Base-by-base conservation (phyloP, 2,113 vertebrate genomes). In the Lynx canadensis region DNA sequence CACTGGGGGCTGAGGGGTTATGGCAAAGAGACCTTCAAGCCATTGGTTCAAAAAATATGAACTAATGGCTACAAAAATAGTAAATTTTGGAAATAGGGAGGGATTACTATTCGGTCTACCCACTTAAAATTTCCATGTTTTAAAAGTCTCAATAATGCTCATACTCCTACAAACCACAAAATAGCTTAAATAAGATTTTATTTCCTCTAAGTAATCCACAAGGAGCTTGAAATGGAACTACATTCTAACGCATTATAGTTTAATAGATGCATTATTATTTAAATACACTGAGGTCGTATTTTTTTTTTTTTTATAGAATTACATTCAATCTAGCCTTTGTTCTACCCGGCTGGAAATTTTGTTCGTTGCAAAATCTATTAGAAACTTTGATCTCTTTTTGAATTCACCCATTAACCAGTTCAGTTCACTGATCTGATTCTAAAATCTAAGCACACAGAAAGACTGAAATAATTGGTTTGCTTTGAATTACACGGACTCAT, bases 401-500 rank as follows among this genome's bases (percentile, higher is more conserved):
- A 96, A 91, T 41, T 78, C 81, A 81, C 38, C 4, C 16, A 76
- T 76, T 88, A 90, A 92, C 68, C 52, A 96, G 52, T 93, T 95
- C 79, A 96, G 45, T 95, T 96, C 97, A 92, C 33, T 81, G 84
- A 89, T 95, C 33, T 97, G 71, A 89, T 81, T 80, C 65, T 89
- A 92, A 83, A 94, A 36, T 73, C 38, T 89, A 84, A 92, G 27
- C 38, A 92, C 60, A 80, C 5, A 48, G 81, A 66, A 92, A 81
- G 38, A 33, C 48, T 85, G 69, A 96, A 79, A 94, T 85, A 94
- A 94, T 89, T 96, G 69, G 52, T 96, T 96, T 91, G n/a, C 50
- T 88, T 11, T 96, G 71, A 97, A 71, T 92, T 96, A 66, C 21
- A 80, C 21, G 81, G 80, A 73, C 48, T 84, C 45, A 55, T 31